Conservation (phyloP, 1,140 invertebrate genomes). For the Apis mellifera region DNA sequence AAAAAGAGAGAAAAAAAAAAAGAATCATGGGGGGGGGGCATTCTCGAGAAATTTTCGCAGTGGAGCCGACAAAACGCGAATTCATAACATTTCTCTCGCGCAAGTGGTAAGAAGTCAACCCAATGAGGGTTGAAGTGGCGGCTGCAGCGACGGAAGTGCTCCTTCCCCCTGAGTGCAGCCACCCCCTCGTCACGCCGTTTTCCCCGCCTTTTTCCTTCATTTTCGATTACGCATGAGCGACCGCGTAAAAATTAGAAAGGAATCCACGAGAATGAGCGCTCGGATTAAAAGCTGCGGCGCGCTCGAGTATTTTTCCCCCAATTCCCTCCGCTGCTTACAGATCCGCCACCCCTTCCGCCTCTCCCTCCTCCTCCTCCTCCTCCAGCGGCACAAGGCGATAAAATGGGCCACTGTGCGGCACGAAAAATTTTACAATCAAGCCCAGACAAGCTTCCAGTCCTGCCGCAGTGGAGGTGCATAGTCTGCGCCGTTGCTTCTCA, state of each 20-base stretch:
- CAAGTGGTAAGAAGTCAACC: conserved; percentile 61
- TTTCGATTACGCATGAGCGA: conserved; percentile 73
- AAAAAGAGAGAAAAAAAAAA: neutral
- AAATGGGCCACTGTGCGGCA: conserved; percentile 73
- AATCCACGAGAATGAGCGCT: conserved; percentile 71
- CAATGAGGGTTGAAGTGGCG: conserved; percentile 65
- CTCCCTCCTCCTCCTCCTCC: conserved; percentile 20
- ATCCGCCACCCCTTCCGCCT: conserved; percentile 54
- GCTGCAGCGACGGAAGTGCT: conserved; percentile 60
- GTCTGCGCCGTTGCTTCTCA: conserved; percentile 57
- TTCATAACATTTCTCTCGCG: conserved; percentile 61
- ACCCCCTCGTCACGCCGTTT: conserved; percentile 31
- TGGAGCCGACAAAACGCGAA: conserved; percentile 46
- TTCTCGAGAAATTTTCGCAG: conserved; percentile 48
- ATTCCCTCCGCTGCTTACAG: conserved; percentile 66
- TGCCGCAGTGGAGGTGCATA: conserved; percentile 62
- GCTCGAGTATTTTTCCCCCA: conserved; percentile 70
- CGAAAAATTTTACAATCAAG: conserved; percentile 78
- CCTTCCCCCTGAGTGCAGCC: conserved; percentile 31
- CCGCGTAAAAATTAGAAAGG: conserved; percentile 74
- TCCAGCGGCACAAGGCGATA: conserved; percentile 68
- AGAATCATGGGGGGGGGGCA: conserved; percentile 26
- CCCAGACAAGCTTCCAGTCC: conserved; percentile 70
- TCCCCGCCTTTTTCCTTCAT: conserved; percentile 62
- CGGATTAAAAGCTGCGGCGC: conserved; percentile 68